Evolutionary conservation across 92 coral and sea anemone species (phyloP), one percentile per base, ranked within the genome.

Genomic region (Porites cylindrica): DNA sequence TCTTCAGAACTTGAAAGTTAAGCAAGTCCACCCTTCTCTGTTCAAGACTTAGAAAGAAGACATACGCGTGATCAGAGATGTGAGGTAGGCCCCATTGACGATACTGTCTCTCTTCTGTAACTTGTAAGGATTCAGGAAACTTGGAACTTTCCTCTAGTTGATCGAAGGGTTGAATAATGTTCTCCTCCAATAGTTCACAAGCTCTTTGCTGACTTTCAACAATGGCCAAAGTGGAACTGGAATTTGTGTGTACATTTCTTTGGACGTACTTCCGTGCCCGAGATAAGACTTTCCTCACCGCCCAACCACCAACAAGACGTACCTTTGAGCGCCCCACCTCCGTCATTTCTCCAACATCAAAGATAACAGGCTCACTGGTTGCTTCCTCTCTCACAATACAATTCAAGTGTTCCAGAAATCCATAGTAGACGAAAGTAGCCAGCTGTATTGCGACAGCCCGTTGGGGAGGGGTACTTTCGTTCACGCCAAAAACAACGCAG

Each of bases 31-130:
- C 75, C 10, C 92, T 59, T 72, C 51, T 77, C 64, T 77, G 19
- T 60, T 89, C 92, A 12, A 83, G 62, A 1, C 43, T 2, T 63
- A 88, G 23, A 51, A 89, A 89, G 86, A 89, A 84, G 47, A 80
- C 8, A 61, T 70, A 89, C 6, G 85, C 75, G n/a, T 60, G 53
- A 10, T 88, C 92, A 0, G 77, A 70, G 26, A 88, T 88, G 54
- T 88, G 84, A 10, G 83, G 38, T 18, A 75, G 73, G 16, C 88
- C 91, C 26, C 88, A 76, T 38, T 88, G 71, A 4, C 84, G 68
- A 70, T 75, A 84, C 51, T 83, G 89, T 29, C 88, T 26, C 24
- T 53, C 83, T 78, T 89, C 89, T 8, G 85, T 77, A 56, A 80
- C 70, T 54, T 84, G 12, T 14, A 89, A 74, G 12, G 85, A 77